Conservation (phyloP, 2,888 invertebrate species). For the Chrysolina haemoptera region DNA sequence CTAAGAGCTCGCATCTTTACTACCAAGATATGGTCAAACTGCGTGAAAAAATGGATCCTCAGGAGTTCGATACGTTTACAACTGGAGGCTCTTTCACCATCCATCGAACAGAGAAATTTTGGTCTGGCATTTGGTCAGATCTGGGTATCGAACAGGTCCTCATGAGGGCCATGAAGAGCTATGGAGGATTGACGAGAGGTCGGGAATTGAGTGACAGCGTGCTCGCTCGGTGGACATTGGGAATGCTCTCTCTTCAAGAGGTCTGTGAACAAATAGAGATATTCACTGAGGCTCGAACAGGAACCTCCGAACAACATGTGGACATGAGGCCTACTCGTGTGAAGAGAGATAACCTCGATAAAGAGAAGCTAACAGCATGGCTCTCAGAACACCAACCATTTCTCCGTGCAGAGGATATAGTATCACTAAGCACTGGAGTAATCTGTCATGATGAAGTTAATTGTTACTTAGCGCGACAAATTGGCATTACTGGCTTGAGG, state of each 20-base stretch:
- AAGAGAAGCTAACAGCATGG: slow-evolving; percentile 13
- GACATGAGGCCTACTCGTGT: slow-evolving; percentile 9
- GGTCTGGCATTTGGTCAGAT: slow-evolving; percentile 53
- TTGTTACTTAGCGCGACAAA: slow-evolving; percentile 12
- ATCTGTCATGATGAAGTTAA: slow-evolving; percentile 14
- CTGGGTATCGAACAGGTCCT: slow-evolving; percentile 1
- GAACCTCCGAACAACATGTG: slow-evolving; percentile 25
- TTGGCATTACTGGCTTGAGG: background rate
- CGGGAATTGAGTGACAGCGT: slow-evolving; percentile 15
- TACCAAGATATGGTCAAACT: slow-evolving; percentile 29
- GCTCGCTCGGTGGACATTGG: background rate
- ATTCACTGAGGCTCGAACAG: slow-evolving; percentile 10
- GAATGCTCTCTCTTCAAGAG: no score
- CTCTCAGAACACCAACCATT: slow-evolving; percentile 28
- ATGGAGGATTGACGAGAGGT: slow-evolving; percentile 27
- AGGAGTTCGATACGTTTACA: slow-evolving; percentile 22
- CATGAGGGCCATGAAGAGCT: background rate
- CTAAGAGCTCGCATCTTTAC: slow-evolving; percentile 21
- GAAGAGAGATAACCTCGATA: slow-evolving; percentile 19
- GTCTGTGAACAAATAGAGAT: no score
- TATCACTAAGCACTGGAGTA: slow-evolving; percentile 25
- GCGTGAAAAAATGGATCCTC: slow-evolving; percentile 26
- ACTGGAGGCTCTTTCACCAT: slow-evolving; percentile 47
- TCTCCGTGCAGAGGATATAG: slow-evolving; percentile 17
- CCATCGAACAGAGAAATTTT: slow-evolving; percentile 47